Base-by-base conservation (phyloP, 1,140 invertebrate genomes). In the Rhynchophorus ferrugineus region DNA sequence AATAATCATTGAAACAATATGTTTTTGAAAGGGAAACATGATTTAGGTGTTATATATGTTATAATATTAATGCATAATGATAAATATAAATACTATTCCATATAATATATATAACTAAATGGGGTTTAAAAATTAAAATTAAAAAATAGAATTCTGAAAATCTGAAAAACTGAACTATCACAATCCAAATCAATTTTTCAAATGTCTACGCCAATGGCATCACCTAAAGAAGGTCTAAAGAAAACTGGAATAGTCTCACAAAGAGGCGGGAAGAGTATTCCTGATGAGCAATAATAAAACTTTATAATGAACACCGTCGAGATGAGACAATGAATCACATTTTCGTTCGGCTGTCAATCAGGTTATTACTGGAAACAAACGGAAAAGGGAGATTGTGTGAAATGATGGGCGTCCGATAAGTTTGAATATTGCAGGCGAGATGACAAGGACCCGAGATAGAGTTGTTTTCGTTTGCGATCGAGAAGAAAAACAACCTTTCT, bases 291-390 rank as follows among this genome's bases (percentile, higher is more conserved):
- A 34, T 34, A 35, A 46, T 33, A 29, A 46, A 46, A 46, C 29
- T 46, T 46, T 46, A 35, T 46, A 46, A 46, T 46, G 44, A 46
- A 46, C 44, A 46, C 8, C 7, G 44, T 29, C 14, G 7, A 20
- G 44, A 46, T 35, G 44, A 46, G 44, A 46, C 29, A 46, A 46
- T 46, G 44, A 46, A 35, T 46, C 44, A 17, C 17, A 46, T 46
- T 46, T 46, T 46, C 44, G 18, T 46, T 46, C 19, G 44, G 11
- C 33, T 46, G 44, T 46, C 44, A 46, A 46, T 46, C 44, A 34
- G 33, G 29, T 46, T 29, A 46, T 46, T 46, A 46, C 24, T 17
- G 24, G 13, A 18, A 46, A 46, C 44, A 46, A 46, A 46, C 44
- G 33, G 33, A 13, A 11, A 29, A 35, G 19, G 24, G 14, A 29